These are phyloP conservation scores for Tympanoctomys barrerae DNA, from an alignment of 2,797 vertebrate genomes.

Conservation along the genomic window DNA sequence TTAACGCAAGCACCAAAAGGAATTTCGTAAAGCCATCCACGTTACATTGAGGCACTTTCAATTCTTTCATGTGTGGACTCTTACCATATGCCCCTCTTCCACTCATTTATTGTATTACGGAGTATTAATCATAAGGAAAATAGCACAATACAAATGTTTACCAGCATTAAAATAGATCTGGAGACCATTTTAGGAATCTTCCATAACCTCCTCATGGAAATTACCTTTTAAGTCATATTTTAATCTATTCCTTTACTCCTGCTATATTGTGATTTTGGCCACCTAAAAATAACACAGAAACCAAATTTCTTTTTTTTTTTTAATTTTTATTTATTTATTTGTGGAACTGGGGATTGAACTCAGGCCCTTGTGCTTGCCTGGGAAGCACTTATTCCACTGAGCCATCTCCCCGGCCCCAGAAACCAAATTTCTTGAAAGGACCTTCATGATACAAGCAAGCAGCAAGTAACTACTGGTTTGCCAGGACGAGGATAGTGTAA, in stretches of 20 bases:
- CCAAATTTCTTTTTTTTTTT: no score
- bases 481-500: neutral
- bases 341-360: no score
- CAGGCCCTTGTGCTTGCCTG: no score
- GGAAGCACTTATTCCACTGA: no score
- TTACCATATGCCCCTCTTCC: constrained; percentile 19
- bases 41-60: neutral
- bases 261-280: neutral
- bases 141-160: neutral
- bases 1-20: neutral
- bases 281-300: neutral
- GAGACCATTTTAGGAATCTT: neutral
- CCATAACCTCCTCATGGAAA: constrained; percentile 15
- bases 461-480: neutral
- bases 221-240: constrained; percentile 44
- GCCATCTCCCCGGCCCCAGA: no score
- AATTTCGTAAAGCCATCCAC: constrained; percentile 1
- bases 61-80: neutral
- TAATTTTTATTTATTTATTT: no score
- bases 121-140: constrained; percentile 60
- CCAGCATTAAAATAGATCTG: constrained; percentile 57
- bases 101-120: constrained; percentile 7
- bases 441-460: neutral
- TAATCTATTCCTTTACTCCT: constrained; percentile 10
- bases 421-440: neutral